Base-by-base conservation (phyloP, 2,888 invertebrate genomes). In the Ichneumoninae sp. region DNA sequence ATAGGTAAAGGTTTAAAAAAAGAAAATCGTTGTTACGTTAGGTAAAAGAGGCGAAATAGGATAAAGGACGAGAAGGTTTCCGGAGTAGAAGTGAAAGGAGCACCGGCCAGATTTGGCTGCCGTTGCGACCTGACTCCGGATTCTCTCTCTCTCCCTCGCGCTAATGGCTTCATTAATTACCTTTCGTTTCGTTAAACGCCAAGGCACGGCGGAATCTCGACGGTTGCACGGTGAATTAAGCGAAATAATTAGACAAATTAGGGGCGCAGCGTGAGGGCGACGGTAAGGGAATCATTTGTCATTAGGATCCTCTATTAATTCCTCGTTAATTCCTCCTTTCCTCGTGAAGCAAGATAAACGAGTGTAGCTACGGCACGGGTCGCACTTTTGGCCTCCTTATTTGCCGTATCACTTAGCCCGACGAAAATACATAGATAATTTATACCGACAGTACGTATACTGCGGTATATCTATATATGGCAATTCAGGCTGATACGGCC, bases 271-370 rank as follows among this genome's bases (percentile, higher is more conserved):
- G 90, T 90, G 89, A 89, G 88, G 88, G 89, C 88, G 89, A 89
- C 87, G 88, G 88, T 88, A 90, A 90, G 89, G 90, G 86, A 89
- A 91, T 91, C 92, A 91, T 93, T 93, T 93, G 92, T 93, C 93
- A 93, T 93, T 91, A 91, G 91, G 92, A 93, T 91, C 92, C 91
- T 89, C 93, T 93, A 93, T 93, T 93, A 93, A 93, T 93, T 93
- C 93, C 93, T 93, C 93, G 92, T 93, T 93, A 93, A 93, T 93
- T 93, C 93, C 92, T 92, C 93, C 93, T 93, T 93, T 93, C 93
- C 93, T 93, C 93, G 92, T 93, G 93, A 92, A 93, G 93, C 91
- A 93, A 93, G 93, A 93, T 91, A 93, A 93, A 93, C 92, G 93
- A 93, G 91, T 91, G 88, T 90, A 90, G 90, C 86, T 47, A 72